phyloP scores from a whole-genome alignment of 2,888 invertebrate species.

The Melanostoma scalare region DNA sequence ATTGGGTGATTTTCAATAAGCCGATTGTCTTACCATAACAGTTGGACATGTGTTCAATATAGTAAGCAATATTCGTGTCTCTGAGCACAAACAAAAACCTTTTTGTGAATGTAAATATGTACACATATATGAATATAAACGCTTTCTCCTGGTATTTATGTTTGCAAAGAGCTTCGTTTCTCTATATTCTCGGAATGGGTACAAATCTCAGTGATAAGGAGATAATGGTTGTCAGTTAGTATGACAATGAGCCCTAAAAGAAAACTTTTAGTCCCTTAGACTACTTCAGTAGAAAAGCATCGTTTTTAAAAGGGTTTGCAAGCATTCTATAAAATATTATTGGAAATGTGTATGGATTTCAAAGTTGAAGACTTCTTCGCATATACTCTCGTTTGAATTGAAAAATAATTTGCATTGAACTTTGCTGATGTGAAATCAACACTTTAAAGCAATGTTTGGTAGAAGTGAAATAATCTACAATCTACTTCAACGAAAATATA shows the following conservation, averaged over 20 bases:
- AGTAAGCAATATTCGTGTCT: slow-evolving; percentile 15
- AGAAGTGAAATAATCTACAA: too few relatives aligned
- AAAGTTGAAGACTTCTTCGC: too few relatives aligned
- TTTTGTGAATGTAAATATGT: slow-evolving; percentile 61
- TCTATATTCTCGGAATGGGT: slow-evolving; percentile 16
- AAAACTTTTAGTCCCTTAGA: background rate
- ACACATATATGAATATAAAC: background rate
- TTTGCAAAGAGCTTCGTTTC: slow-evolving; percentile 26
- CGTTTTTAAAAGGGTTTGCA: too few relatives aligned
- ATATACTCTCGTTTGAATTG: too few relatives aligned
- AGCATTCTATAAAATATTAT: too few relatives aligned
- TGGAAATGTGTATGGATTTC: too few relatives aligned
- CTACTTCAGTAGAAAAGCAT: too few relatives aligned
- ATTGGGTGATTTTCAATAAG: slow-evolving; percentile 53
- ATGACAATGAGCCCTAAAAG: slow-evolving; percentile 34
- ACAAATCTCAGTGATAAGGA: slow-evolving; percentile 69
- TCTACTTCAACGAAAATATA: too few relatives aligned
- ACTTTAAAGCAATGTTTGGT: too few relatives aligned
- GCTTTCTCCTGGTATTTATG: background rate
- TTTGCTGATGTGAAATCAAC: too few relatives aligned
- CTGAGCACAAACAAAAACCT: slow-evolving; percentile 44
- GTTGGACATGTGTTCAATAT: slow-evolving; percentile 35
- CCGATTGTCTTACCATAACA: slow-evolving; percentile 49
- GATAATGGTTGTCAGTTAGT: slow-evolving; percentile 63
- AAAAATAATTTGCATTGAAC: too few relatives aligned